A percentile compares a stretch with the other conserved stretches of the same genome.
phyloP scores from a whole-genome alignment of 2,113 vertebrate species.

The Ciconia stormi region DNA sequence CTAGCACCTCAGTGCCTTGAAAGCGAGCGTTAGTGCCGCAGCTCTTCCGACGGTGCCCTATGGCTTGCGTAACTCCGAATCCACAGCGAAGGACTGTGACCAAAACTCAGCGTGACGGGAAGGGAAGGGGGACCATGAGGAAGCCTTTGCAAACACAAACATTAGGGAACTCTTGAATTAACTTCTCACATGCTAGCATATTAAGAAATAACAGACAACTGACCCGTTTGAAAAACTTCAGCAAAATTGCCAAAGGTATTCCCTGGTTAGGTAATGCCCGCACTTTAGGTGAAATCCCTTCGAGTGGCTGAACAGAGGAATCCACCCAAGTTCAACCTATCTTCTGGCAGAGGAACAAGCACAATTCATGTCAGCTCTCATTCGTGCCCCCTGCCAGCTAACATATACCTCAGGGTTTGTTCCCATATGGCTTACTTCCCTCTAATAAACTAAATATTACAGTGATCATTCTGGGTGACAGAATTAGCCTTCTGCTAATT shows the following conservation, averaged over 20 bases:
- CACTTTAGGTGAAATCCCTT: background rate
- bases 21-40: background rate
- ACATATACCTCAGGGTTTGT: background rate
- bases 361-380: background rate
- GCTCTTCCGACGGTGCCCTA: rapidly evolving
- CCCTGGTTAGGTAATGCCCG: background rate
- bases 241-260: background rate
- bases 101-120: background rate
- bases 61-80: background rate
- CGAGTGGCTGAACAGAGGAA: background rate
- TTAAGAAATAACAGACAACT: background rate
- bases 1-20: background rate
- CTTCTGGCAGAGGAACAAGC: background rate
- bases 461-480: background rate
- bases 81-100: rapidly evolving
- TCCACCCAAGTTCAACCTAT: background rate
- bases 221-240: background rate
- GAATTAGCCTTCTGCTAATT: background rate
- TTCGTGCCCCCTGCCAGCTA: background rate
- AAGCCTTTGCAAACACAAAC: background rate
- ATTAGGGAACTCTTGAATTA: background rate
- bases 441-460: background rate
- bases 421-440: background rate
- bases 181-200: background rate
- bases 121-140: background rate